Conservation (phyloP, 2,113 vertebrate species). For the Rhinopomastus cyanomelas region DNA sequence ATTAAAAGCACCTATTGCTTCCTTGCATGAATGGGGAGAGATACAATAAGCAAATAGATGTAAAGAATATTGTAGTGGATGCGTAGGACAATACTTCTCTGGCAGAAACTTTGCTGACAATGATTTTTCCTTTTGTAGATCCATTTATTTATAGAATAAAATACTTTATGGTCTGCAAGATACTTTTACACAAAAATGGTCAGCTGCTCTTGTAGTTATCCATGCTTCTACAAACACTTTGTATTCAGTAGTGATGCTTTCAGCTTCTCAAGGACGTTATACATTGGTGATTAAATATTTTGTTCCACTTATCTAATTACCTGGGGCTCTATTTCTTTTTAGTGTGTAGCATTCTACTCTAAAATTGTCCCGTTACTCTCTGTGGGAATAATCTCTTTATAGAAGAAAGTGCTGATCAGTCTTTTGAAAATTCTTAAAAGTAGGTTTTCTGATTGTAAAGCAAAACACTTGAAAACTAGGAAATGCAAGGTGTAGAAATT, state of each 20-base stretch:
- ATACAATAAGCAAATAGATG: background rate
- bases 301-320: background rate
- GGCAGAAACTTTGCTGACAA: background rate
- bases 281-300: background rate
- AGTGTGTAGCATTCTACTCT: background rate
- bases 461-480: background rate
- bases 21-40: background rate
- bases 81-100: background rate
- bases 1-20: background rate
- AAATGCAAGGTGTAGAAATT: background rate
- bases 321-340: background rate
- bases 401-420: background rate
- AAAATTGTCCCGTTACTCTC: background rate
- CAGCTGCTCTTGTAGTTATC: background rate
- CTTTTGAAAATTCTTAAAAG: background rate
- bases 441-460: background rate
- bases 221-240: background rate
- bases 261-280: background rate
- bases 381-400: background rate
- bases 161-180: background rate
- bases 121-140: background rate
- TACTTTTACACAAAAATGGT: background rate
- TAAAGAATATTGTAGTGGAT: background rate
- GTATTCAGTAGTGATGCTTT: background rate
- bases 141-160: background rate